A percentile compares a stretch with the other conserved stretches of the same genome.
Conservation (phyloP, 2,113 vertebrate genomes). For the Amazona vittata region DNA sequence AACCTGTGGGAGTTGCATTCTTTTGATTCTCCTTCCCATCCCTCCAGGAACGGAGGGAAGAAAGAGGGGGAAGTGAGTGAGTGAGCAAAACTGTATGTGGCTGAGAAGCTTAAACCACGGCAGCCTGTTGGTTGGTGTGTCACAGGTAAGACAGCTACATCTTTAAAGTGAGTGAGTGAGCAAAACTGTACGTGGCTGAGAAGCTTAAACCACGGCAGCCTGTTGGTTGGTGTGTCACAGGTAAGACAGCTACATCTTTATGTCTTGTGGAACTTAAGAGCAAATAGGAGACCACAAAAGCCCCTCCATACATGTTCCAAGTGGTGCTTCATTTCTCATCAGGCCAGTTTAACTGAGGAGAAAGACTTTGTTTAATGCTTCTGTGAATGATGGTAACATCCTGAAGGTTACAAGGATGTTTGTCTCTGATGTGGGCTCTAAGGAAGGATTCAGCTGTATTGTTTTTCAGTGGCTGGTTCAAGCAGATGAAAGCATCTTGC, state of each 20-base stretch:
- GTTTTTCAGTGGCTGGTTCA: neutral
- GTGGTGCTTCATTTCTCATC: neutral
- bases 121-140: neutral
- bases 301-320: fast-evolving
- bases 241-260: fast-evolving
- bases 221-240: neutral
- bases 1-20: too few species aligned
- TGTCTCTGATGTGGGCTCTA: neutral
- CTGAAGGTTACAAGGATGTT: neutral
- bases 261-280: neutral
- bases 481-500: neutral
- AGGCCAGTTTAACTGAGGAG: neutral
- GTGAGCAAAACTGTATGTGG: too few species aligned
- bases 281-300: neutral
- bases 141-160: neutral
- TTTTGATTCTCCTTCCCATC: too few species aligned
- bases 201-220: too few species aligned
- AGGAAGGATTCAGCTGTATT: neutral
- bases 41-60: too few species aligned
- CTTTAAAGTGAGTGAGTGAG: neutral
- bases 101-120: too few species aligned
- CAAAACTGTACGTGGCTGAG: too few species aligned
- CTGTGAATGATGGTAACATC: neutral
- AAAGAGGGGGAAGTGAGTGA: too few species aligned
- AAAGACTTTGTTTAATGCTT: neutral